Evolutionary conservation across 2,113 vertebrate species (phyloP).

Genomic region (Psilopogon haemacephalus): DNA sequence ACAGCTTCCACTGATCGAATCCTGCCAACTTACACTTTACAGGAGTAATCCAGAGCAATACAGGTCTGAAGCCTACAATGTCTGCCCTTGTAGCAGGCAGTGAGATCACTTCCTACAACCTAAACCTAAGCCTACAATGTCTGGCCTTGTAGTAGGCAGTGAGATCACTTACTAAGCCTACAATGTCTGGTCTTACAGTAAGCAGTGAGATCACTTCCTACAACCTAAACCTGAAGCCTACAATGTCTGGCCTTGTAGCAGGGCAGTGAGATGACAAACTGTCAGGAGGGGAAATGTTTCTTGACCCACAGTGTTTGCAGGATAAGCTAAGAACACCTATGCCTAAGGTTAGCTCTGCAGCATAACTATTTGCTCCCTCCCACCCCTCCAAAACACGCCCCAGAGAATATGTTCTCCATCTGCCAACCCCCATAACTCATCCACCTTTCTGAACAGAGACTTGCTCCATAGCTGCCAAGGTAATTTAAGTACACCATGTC

Average conservation of each 20-base stretch:
- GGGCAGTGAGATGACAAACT: background rate
- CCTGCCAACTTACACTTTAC: background rate
- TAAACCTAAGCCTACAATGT: background rate
- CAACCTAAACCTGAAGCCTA: too few species aligned
- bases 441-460: background rate
- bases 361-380: background rate
- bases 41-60: background rate
- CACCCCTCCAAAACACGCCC: background rate
- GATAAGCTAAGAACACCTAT: background rate
- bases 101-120: background rate
- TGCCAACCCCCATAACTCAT: background rate
- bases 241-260: too few species aligned
- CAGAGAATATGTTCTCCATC: rapidly evolving
- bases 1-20: background rate
- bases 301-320: background rate
- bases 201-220: too few species aligned
- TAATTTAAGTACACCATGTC: background rate
- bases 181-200: too few species aligned
- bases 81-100: background rate
- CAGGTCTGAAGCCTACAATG: background rate
- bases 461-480: background rate
- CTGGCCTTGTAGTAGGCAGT: background rate
- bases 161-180: background rate
- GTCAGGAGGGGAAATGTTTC: background rate
- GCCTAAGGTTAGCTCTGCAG: background rate